Evolutionary conservation across 2,888 invertebrate genomes (phyloP).

Genomic region (Drosophila anomelani): DNA sequence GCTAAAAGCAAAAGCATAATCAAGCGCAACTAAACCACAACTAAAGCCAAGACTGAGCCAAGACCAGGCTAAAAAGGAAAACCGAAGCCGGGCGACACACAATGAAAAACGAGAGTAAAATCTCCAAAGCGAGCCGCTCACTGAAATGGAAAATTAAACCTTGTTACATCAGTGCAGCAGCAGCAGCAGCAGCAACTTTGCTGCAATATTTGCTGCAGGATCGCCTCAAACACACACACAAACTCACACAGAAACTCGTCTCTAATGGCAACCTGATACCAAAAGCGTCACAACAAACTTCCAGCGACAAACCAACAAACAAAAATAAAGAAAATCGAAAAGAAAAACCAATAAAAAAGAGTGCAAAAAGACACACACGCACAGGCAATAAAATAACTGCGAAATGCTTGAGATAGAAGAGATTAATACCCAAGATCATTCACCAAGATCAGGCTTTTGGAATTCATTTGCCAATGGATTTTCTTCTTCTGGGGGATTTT

Average conservation of each 20-base stretch:
- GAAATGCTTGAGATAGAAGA: slow-evolving; percentile 23
- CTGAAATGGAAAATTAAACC: slow-evolving; percentile 84
- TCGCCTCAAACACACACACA: slow-evolving; percentile 39
- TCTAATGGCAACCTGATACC: slow-evolving; percentile 73
- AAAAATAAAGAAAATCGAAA: slow-evolving; percentile 44
- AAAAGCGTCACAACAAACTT: slow-evolving; percentile 71
- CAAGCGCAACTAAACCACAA: slow-evolving; percentile 82
- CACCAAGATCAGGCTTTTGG: not conserved
- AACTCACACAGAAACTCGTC: slow-evolving; percentile 43
- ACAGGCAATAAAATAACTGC: slow-evolving; percentile 58
- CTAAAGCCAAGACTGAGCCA: slow-evolving; percentile 34
- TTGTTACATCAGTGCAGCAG: slow-evolving; percentile 82
- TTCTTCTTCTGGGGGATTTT: not conserved
- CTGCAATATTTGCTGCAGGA: slow-evolving; percentile 60
- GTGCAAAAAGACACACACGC: slow-evolving; percentile 21
- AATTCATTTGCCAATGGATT: slow-evolving; percentile 1
- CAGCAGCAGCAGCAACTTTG: slow-evolving; percentile 56
- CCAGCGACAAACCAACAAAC: slow-evolving; percentile 45
- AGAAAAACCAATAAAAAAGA: slow-evolving; percentile 28
- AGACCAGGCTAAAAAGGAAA: slow-evolving; percentile 45
- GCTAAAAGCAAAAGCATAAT: slow-evolving; percentile 74
- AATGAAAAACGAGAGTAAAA: slow-evolving; percentile 81
- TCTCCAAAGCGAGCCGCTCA: slow-evolving; percentile 78
- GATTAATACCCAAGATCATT: slow-evolving; percentile 34
- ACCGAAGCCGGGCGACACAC: slow-evolving; percentile 56